Evolutionary conservation across 92 coral and sea anemone species (phyloP), one percentile per base, ranked within the genome.

Genomic region (Bergia puertoricense): DNA sequence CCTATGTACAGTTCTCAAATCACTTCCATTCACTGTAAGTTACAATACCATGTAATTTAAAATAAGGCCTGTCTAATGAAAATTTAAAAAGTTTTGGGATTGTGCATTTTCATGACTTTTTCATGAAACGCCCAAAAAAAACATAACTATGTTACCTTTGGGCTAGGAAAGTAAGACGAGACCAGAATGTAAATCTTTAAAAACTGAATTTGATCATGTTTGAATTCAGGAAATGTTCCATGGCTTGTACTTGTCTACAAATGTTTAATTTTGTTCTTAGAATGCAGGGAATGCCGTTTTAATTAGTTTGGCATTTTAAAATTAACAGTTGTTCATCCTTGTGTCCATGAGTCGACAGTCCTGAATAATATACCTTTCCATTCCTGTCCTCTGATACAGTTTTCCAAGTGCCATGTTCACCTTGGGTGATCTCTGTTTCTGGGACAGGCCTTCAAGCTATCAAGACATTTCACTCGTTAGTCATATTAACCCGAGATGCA

Each of bases 371-470:
- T 77, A 97, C 99, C 99, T 95, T 86, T 97, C 99, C 93, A 95
- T 94, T 39, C 99, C 99, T 88, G 93, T 91, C 76, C 94, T 86
- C 78, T 95, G 98, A 85, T 97, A 95, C 22, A 97, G 93, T 88
- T 93, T 92, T 42, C 97, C 99, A 44, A 97, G 93, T 15, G 98
- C 95, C 97, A 95, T 97, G 89, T 94, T 95, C 14, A 97, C 92
- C 85, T 94, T 96, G 23, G 95, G 92, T 36, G 98, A 92, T 72
- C 99, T 95, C 82, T 97, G 99, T 88, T 95, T 97, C 91, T 96
- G 99, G n/a, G 99, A 92, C 81, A 97, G 94, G 44, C 98, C 99
- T 74, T 97, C 99, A 89, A 97, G 97, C 99, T 97, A 56, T 41
- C 23, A 8, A 38, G 6, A 73, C 2, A 18, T 54, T 54, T 54